Base-by-base conservation (phyloP, 2,113 vertebrate species). In the Muscicapa adusta region DNA sequence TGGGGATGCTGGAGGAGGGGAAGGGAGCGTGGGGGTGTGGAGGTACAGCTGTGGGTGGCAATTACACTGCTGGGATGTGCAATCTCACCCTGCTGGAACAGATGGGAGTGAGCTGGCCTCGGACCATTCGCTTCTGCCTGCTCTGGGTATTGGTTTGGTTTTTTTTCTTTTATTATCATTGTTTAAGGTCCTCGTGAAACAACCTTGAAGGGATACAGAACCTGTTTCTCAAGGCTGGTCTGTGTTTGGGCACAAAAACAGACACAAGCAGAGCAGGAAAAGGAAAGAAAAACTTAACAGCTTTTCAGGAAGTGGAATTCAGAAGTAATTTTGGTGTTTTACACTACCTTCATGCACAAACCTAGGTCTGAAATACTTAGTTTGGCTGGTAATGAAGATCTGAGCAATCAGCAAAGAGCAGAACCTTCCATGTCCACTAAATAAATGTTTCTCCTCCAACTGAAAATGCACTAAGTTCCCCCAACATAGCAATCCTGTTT, bases 11-110 rank as follows among this genome's bases (percentile, higher is more conserved):
- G 82, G 6, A 40, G 87, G 62, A 58, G 79, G 79, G 58, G 85
- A 31, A 54, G 67, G 62, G 29, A 66, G 80, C 10, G 26, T 43
- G 73, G 73, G 53, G 45, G 79, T 36, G 89, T 29, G 85, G 88
- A 72, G 87, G 77, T 61, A 3, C 85, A 94, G 92, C 70, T 70
- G 91, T 71, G 86, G 91, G 94, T 88, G 96, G 91, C 53, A 79
- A 61, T 87, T 54, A 29, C 71, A 24, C 71, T 16, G 82, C 78
- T 58, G 82, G 67, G 57, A 77, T 91, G 66, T 92, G 85, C 80
- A 92, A 94, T 57, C 70, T 54, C 89, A 15, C 42, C 58, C 43
- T 71, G 28, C 82, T 61, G 5, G 29, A 57, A 34, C 91, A 75
- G 48, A 81, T 14, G 66, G 85, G n/a, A 92, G 71, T 2, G 89